Evolutionary conservation across 2,888 invertebrate species (phyloP).

Genomic region (Lasioglossum pauxillum): DNA sequence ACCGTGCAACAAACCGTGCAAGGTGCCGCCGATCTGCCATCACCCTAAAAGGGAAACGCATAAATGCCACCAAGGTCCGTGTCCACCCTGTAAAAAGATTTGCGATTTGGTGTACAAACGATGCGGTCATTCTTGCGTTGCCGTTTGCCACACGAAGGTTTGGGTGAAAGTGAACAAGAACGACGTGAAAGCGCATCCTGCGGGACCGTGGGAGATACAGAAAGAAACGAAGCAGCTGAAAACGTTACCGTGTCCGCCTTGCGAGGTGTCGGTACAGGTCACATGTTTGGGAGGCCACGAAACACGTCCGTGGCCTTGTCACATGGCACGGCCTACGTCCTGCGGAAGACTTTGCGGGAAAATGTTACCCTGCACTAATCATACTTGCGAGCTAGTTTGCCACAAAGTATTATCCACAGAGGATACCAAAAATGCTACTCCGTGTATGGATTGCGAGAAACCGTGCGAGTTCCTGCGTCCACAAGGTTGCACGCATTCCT

Average conservation of each 20-base stretch:
- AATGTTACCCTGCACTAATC: slow-evolving; percentile 91
- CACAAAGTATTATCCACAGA: slow-evolving; percentile 87
- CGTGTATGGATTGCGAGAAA: slow-evolving; percentile 86
- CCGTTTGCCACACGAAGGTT: slow-evolving; percentile 91
- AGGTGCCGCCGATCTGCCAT: slow-evolving; percentile 93
- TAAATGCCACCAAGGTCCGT: slow-evolving; percentile 93
- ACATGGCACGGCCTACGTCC: slow-evolving; percentile 89
- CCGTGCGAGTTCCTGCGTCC: slow-evolving; percentile 89
- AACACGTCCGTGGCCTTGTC: slow-evolving; percentile 88
- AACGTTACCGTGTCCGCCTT: slow-evolving; percentile 89
- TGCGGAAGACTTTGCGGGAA: slow-evolving; percentile 93
- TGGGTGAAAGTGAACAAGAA: slow-evolving; percentile 88
- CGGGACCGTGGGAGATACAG: slow-evolving; percentile 88
- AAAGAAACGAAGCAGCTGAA: slow-evolving; percentile 84
- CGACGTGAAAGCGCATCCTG: slow-evolving; percentile 86
- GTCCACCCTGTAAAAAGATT: slow-evolving; percentile 92
- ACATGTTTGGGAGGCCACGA: slow-evolving; percentile 91
- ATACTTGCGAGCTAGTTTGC: slow-evolving; percentile 90
- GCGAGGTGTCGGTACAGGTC: slow-evolving; percentile 89
- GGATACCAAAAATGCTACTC: slow-evolving; percentile 45
- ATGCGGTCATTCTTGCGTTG: slow-evolving; percentile 90
- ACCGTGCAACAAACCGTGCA: slow-evolving; percentile 90
- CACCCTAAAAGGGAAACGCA: slow-evolving; percentile 91
- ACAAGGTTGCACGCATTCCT: slow-evolving; percentile 90
- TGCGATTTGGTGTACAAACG: slow-evolving; percentile 87